A percentile compares a stretch with the other conserved stretches of the same genome.
These are phyloP conservation scores for Amphibalanus amphitrite DNA, from an alignment of 1,140 invertebrate genomes.

Conservation along the genomic window DNA sequence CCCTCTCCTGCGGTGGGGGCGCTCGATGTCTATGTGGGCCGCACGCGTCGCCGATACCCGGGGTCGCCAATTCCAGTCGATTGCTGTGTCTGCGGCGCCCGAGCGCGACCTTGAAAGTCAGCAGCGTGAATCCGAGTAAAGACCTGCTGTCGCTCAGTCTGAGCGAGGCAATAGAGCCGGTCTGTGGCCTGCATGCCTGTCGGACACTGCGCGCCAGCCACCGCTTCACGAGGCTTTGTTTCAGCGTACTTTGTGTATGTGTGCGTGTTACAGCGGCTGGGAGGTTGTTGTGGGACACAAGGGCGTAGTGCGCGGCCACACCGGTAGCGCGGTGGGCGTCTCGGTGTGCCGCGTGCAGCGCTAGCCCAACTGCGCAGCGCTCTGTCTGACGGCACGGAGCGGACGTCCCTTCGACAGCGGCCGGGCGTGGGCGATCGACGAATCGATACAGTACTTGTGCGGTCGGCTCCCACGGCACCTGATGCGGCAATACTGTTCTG, in stretches of 20 bases:
- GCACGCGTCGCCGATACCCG: too few relatives aligned
- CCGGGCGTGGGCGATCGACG: not conserved
- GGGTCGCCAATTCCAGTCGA: too few relatives aligned
- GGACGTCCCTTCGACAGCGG: not conserved
- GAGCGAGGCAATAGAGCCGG: too few relatives aligned
- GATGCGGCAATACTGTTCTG: constrained; percentile 9
- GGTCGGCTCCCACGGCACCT: constrained; percentile 6
- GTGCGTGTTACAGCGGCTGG: not conserved
- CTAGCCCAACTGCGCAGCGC: too few relatives aligned
- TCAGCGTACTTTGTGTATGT: not conserved
- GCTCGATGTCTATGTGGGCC: too few relatives aligned
- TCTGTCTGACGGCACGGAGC: not conserved
- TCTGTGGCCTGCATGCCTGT: not conserved
- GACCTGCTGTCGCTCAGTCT: too few relatives aligned
- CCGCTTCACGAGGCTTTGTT: not conserved
- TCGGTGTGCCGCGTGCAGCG: not conserved
- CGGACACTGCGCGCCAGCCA: not conserved
- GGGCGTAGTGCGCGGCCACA: not conserved
- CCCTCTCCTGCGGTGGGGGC: too few relatives aligned
- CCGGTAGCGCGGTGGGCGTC: not conserved
- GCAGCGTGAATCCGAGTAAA: too few relatives aligned
- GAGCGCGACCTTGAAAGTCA: too few relatives aligned
- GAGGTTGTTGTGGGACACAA: not conserved
- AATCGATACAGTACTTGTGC: not conserved
- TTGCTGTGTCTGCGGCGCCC: too few relatives aligned